phyloP scores from a whole-genome alignment of 2,797 vertebrate species.

The Macrochelys suwanniensis region DNA sequence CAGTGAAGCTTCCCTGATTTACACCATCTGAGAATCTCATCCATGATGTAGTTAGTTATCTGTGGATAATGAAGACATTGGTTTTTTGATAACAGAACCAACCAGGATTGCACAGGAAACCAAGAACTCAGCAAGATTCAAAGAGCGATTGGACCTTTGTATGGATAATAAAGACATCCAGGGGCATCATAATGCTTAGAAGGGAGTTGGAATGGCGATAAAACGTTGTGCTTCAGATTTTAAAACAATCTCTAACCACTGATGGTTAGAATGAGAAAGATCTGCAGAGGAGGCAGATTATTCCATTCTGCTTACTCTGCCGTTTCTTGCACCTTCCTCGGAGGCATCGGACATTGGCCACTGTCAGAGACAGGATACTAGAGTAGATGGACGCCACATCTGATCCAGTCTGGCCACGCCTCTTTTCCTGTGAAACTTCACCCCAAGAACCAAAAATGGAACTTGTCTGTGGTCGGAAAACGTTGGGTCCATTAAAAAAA shows the following conservation, averaged over 20 bases:
- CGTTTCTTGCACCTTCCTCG: not conserved
- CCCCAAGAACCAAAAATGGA: not conserved
- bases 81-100: slow-evolving; percentile 64
- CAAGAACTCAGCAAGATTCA: slow-evolving; percentile 33
- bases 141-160: slow-evolving; percentile 3
- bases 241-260: not conserved
- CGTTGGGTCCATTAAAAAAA: not conserved
- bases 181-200: not conserved
- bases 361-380: not conserved
- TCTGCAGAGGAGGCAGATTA: not conserved
- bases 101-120: slow-evolving; percentile 43
- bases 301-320: not conserved
- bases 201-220: not conserved
- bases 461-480: not conserved
- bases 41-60: slow-evolving; percentile 50
- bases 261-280: not conserved
- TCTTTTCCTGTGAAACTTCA: not conserved
- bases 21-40: slow-evolving; percentile 34
- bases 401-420: not conserved
- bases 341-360: rapidly evolving
- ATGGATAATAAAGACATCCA: slow-evolving; percentile 17
- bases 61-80: slow-evolving; percentile 63
- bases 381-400: not conserved
- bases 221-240: not conserved
- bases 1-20: slow-evolving; percentile 35